Evolutionary conservation across 2,888 invertebrate species (phyloP).

Genomic region (Drosophila antonietae): DNA sequence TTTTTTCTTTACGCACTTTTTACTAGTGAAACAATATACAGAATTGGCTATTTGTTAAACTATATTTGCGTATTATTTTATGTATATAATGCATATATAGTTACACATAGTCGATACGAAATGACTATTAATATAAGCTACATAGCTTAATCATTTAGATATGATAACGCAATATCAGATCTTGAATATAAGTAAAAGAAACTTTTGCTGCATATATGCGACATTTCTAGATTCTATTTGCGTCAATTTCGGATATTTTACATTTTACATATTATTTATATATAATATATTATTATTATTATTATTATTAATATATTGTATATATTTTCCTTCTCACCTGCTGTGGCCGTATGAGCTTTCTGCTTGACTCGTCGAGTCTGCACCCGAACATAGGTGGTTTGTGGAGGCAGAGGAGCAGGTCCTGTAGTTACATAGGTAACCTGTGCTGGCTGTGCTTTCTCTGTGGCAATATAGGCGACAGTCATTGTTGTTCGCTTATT

Average conservation of each 20-base stretch:
- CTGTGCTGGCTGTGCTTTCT: conserved; percentile 27
- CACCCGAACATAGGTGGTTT: conserved; percentile 33
- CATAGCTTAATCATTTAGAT: conserved; percentile 4
- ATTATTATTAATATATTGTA: background rate
- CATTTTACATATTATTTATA: background rate
- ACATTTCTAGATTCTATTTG: background rate
- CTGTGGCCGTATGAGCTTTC: background rate
- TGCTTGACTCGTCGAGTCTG: conserved; percentile 6
- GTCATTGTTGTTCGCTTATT: conserved; percentile 25
- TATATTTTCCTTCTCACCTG: conserved; percentile 24
- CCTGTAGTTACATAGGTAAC: conserved; percentile 21
- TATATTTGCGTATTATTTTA: background rate
- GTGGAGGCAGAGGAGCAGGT: conserved; percentile 10
- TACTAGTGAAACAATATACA: background rate
- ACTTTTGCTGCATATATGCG: background rate
- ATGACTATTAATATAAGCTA: conserved; percentile 22
- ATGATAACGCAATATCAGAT: conserved; percentile 17
- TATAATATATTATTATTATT: background rate
- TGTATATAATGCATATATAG: background rate
- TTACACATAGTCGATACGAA: conserved; percentile 4
- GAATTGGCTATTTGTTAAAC: background rate
- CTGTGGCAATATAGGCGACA: conserved; percentile 20
- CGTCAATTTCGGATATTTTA: background rate
- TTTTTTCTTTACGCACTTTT: background rate
- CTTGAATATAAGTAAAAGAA: background rate